These are phyloP conservation scores for Drosophila gunungcola DNA, from an alignment of 1,140 invertebrate species.

Conservation along the genomic window DNA sequence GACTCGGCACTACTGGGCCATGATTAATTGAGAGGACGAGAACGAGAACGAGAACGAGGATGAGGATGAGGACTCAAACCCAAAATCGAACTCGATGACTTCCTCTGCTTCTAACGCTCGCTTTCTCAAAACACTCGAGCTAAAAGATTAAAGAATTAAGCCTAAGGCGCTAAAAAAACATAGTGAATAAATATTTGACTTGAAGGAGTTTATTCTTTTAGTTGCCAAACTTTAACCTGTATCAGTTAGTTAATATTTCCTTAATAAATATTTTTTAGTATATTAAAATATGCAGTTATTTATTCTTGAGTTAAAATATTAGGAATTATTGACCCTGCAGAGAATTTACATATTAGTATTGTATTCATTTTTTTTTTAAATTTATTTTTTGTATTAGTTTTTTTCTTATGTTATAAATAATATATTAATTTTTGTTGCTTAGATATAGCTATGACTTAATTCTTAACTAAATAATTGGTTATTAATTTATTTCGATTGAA, in stretches of 20 bases:
- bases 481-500: no score
- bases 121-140: neutral
- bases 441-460: no score
- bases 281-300: no score
- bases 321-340: no score
- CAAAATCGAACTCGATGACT: neutral
- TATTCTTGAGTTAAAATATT: no score
- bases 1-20: conserved; percentile 33
- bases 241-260: no score
- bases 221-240: no score
- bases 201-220: neutral
- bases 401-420: no score
- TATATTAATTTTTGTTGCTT: no score
- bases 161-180: neutral
- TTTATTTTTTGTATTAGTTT: neutral
- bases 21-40: conserved; percentile 42
- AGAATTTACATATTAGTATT: no score
- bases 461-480: no score
- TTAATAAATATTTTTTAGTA: neutral
- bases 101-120: neutral
- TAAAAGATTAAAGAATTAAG: neutral
- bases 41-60: neutral
- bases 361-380: no score
- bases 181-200: conserved; percentile 20
- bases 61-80: neutral